phyloP scores from a whole-genome alignment of 2,113 vertebrate genomes.

The Thunnus thynnus region DNA sequence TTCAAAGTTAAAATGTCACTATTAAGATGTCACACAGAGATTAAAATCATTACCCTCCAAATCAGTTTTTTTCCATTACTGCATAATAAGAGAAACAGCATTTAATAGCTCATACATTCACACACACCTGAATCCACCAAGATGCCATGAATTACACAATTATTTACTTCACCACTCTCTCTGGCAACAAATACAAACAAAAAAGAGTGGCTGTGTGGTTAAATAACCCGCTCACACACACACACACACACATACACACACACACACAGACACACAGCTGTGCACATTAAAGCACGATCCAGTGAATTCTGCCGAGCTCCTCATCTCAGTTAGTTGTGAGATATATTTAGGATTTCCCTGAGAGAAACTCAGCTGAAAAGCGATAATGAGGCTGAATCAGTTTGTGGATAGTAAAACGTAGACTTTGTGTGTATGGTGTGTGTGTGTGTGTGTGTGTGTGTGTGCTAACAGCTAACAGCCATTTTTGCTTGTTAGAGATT shows the following conservation, averaged over 20 bases:
- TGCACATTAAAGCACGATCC: neutral
- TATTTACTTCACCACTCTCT: no score
- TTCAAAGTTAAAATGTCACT: no score
- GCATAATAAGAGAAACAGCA: no score
- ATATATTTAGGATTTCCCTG: slow-evolving; percentile 35
- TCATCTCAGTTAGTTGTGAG: neutral
- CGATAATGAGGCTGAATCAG: slow-evolving; percentile 11
- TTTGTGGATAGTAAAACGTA: neutral
- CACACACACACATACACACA: neutral
- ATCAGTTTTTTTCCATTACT: no score
- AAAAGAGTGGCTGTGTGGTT: neutral
- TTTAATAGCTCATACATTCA: no score
- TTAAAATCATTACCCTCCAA: no score
- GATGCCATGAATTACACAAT: no score
- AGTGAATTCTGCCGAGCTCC: neutral
- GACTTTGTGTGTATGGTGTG: no score
- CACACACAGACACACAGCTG: neutral
- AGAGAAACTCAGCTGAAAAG: slow-evolving; percentile 27
- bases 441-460: neutral
- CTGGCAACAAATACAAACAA: no score
- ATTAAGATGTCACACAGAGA: no score
- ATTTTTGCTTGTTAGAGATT: neutral
- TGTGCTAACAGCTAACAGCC: neutral
- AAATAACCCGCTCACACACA: neutral
- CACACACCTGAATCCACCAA: no score